Evolutionary conservation across 2,888 invertebrate species (phyloP), one percentile per base, ranked within the genome.

Genomic region (Camponotus fellah): DNA sequence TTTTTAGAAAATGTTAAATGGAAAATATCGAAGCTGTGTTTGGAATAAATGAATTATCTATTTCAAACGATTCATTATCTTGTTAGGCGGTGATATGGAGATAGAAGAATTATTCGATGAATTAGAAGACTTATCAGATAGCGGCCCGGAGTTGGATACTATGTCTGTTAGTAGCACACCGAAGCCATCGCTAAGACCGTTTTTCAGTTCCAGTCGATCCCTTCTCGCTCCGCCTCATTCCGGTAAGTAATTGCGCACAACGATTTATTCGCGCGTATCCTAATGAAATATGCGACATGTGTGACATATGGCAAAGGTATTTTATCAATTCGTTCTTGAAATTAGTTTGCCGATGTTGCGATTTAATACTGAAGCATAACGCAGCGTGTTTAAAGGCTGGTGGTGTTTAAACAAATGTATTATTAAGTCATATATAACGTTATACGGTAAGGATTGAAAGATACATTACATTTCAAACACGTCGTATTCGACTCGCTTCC

Each of bases 91-190:
- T 77, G 98, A 98, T 92, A 97, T 98, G 94, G 98, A 98, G 94
- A 98, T 99, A 94, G 99, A 99, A 94, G 99, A 99, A 92, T 96
- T 99, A 82, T 98, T 99, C 95, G 97, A 99, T 96, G 99, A 99
- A 95, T 95, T 99, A 90, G 99, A 99, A 95, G 99, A 99, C 86
- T 95, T 99, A 86, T 98, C 98, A 91, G 99, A 99, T 95, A 99
- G 99, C 14, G 99, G 98, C 0, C 99, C 98, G 9, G 99, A 99
- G 93, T 96, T 98, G 95, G 99, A 99, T 95, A 99, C 98, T 75
- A 97, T 99, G 96, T 99, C 99, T 94, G 98, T 99, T 93, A 98
- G 98, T 87, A 99, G 99, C 90, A 99, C 99, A 66, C 99, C 99
- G 26, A 99, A 99, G 95, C 99, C 99, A 66, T 98, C 98, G 90